Percentiles rank a stretch among this genome's conserved stretches.
These are phyloP conservation scores for Cosmia pyralina DNA, from an alignment of 2,888 invertebrate genomes.

Conservation along the genomic window DNA sequence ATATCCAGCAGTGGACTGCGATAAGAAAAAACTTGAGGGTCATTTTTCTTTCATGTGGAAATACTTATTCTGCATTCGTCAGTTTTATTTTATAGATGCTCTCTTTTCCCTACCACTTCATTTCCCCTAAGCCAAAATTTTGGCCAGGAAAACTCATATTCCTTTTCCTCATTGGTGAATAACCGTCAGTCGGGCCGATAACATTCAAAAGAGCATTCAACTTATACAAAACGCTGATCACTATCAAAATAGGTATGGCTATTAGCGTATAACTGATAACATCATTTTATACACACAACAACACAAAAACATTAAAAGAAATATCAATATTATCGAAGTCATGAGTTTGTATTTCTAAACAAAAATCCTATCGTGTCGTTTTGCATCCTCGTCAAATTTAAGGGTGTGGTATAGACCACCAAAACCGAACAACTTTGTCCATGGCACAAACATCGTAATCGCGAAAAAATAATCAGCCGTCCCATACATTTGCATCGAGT, in stretches of 20 bases:
- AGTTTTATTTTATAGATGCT: too few relatives aligned
- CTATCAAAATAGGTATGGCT: constrained; percentile 11
- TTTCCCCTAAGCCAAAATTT: not conserved
- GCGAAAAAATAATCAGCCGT: too few relatives aligned
- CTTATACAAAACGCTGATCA: constrained; percentile 13
- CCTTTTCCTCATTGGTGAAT: not conserved
- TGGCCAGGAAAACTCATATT: not conserved
- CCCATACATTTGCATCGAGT: too few relatives aligned
- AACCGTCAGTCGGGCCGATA: not conserved
- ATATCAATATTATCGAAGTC: constrained; percentile 25
- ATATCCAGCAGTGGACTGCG: not conserved
- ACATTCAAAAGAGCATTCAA: constrained; percentile 18
- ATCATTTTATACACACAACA: constrained; percentile 8
- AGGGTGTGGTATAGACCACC: too few relatives aligned
- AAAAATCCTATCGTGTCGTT: constrained; percentile 4
- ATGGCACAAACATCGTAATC: too few relatives aligned
- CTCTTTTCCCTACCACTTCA: too few relatives aligned
- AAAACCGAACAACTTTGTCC: too few relatives aligned
- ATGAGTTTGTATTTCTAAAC: constrained; percentile 32
- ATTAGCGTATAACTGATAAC: constrained; percentile 38
- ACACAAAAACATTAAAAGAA: constrained; percentile 40
- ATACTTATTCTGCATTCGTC: not conserved
- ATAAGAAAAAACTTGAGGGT: not conserved
- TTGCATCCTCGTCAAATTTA: not conserved
- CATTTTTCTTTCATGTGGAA: not conserved